Conservation (phyloP, 2,888 invertebrate genomes). For the Apamea epomidion region DNA sequence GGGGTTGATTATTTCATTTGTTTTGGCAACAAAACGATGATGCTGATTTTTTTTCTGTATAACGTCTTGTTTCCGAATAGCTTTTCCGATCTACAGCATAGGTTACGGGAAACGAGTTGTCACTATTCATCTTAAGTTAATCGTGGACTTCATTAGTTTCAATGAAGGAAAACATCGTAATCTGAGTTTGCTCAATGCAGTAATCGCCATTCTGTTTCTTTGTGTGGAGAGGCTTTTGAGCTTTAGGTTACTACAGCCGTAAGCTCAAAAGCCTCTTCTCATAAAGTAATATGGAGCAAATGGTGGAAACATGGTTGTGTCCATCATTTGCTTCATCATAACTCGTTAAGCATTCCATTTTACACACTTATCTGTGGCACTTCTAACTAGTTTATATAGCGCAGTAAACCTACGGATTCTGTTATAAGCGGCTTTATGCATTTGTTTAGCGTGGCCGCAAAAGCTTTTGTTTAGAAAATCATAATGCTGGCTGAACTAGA, state of each 20-base stretch:
- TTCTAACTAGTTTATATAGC: conserved; percentile 44
- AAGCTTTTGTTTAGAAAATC: neutral
- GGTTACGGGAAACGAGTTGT: neutral
- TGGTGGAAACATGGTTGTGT: neutral
- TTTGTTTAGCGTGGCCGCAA: neutral
- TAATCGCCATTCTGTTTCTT: neutral
- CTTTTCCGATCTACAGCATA: neutral
- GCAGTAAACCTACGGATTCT: conserved; percentile 22
- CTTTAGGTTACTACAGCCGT: neutral
- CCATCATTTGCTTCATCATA: neutral
- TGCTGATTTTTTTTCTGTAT: neutral
- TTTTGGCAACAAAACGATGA: neutral
- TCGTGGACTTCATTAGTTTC: neutral
- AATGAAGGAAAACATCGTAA: neutral
- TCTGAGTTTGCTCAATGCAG: neutral
- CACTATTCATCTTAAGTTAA: neutral
- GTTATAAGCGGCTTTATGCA: conserved; percentile 25
- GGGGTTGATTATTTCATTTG: no score
- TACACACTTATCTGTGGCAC: conserved; percentile 2
- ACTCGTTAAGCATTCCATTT: conserved; percentile 22
- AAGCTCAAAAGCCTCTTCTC: neutral
- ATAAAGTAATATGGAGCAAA: neutral
- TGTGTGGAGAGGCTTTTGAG: neutral
- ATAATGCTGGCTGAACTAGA: neutral
- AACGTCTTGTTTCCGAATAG: neutral